phyloP scores from a whole-genome alignment of 2,113 vertebrate species.

The Garra rufa region DNA sequence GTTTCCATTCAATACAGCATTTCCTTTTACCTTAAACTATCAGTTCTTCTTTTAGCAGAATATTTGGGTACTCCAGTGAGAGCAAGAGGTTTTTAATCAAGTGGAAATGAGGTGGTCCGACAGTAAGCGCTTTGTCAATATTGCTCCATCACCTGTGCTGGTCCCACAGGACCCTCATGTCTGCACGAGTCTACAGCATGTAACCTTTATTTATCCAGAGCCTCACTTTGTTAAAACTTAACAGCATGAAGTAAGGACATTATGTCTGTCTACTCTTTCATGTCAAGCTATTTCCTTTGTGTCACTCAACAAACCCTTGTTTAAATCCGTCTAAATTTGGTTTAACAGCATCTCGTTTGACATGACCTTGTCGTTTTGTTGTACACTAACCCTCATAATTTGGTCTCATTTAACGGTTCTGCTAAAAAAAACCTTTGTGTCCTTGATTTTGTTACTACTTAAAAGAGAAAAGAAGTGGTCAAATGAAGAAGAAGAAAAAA shows the following conservation, averaged over 20 bases:
- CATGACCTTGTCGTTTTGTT: slow-evolving; percentile 36
- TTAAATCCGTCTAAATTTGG: slow-evolving; percentile 45
- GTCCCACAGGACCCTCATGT: slow-evolving; percentile 30
- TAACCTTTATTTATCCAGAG: slow-evolving; percentile 26
- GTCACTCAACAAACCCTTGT: slow-evolving; percentile 38
- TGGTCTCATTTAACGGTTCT: slow-evolving; percentile 48
- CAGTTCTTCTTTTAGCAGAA: background rate
- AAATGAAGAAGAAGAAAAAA: slow-evolving; percentile 40
- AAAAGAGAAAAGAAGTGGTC: slow-evolving; percentile 30
- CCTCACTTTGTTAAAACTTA: slow-evolving; percentile 39
- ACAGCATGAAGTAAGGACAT: slow-evolving; percentile 33
- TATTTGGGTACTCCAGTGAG: background rate
- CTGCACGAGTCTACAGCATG: background rate
- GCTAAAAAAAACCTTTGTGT: slow-evolving; percentile 1
- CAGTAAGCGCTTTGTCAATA: slow-evolving; percentile 34
- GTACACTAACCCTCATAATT: slow-evolving; percentile 52
- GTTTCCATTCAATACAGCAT: slow-evolving; percentile 18
- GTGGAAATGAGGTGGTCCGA: slow-evolving; percentile 13
- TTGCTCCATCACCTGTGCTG: slow-evolving; percentile 9
- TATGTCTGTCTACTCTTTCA: slow-evolving; percentile 40
- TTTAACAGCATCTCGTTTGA: background rate
- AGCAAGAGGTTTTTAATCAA: slow-evolving; percentile 33
- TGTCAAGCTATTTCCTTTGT: slow-evolving; percentile 27
- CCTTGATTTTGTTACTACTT: slow-evolving; percentile 37
- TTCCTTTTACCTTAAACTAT: slow-evolving; percentile 1